phyloP scores from a whole-genome alignment of 1,140 invertebrate genomes.

The Leptinotarsa lineolata region DNA sequence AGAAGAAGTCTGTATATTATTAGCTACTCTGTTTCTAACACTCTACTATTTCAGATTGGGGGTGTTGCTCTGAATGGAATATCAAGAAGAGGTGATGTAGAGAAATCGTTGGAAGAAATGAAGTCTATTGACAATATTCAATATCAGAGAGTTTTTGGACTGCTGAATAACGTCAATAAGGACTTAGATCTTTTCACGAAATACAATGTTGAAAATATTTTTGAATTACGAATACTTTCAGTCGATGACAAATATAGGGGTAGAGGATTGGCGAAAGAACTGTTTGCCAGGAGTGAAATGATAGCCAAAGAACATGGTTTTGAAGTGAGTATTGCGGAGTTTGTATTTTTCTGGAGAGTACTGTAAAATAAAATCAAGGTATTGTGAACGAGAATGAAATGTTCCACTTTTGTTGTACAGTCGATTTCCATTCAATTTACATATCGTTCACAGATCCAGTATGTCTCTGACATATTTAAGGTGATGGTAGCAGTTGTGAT shows the following conservation, averaged over 20 bases:
- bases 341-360: too few relatives aligned
- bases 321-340: conserved; percentile 60
- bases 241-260: conserved; percentile 72
- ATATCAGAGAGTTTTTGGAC: conserved; percentile 68
- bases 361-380: too few relatives aligned
- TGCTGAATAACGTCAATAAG: conserved; percentile 67
- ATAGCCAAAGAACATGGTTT: conserved; percentile 69
- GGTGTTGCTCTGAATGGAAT: conserved; percentile 71
- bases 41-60: conserved; percentile 60
- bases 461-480: too few relatives aligned
- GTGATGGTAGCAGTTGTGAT: too few relatives aligned
- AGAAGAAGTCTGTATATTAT: too few relatives aligned
- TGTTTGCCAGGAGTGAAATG: conserved; percentile 68
- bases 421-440: too few relatives aligned
- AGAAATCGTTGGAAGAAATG: conserved; percentile 63
- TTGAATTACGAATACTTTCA: conserved; percentile 79
- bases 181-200: conserved; percentile 66
- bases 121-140: conserved; percentile 63
- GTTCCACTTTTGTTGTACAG: too few relatives aligned
- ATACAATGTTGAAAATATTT: conserved; percentile 72
- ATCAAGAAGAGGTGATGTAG: conserved; percentile 62
- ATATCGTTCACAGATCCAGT: too few relatives aligned
- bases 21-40: too few relatives aligned
- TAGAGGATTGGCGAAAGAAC: conserved; percentile 70
- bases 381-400: too few relatives aligned